A percentile compares a stretch with the other conserved stretches of the same genome.
Conservation (phyloP, 2,113 vertebrate species). For the Microtus oregoni region DNA sequence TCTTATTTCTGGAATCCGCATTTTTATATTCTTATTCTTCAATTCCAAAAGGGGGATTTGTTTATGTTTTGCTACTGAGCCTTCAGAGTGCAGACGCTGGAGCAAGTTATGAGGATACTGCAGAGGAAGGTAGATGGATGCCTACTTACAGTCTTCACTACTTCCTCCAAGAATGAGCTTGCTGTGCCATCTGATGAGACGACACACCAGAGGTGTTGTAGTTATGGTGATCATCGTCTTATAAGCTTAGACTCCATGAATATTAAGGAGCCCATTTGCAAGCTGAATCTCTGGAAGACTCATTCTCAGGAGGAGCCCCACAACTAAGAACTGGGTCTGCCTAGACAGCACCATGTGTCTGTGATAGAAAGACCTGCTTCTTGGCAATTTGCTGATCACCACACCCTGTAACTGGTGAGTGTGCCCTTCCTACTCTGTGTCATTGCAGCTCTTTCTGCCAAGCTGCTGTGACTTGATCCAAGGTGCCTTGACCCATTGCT, state of each 20-base stretch:
- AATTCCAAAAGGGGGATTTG: not conserved
- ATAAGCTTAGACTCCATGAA: not conserved
- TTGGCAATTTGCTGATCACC: not conserved
- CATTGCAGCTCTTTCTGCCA: not conserved
- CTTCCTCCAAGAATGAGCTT: not conserved
- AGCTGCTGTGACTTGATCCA: not conserved
- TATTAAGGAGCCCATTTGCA: not conserved
- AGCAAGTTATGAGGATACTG: not conserved
- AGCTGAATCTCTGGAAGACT: not conserved
- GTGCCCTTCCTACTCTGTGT: accelerated
- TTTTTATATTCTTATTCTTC: too few relatives aligned
- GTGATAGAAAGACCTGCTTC: not conserved
- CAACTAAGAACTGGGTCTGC: not conserved
- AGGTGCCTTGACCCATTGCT: not conserved
- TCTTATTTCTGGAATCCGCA: too few relatives aligned
- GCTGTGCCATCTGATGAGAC: not conserved
- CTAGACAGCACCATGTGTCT: not conserved
- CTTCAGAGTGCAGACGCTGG: not conserved
- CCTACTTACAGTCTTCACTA: not conserved
- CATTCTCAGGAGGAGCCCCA: not conserved
- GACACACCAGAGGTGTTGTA: not conserved
- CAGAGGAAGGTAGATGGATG: not conserved
- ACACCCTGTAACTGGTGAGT: not conserved
- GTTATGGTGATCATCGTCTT: not conserved
- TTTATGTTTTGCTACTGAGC: not conserved